Base-by-base conservation (phyloP, 2,113 vertebrate species). In the Ctenodactylus gundi region DNA sequence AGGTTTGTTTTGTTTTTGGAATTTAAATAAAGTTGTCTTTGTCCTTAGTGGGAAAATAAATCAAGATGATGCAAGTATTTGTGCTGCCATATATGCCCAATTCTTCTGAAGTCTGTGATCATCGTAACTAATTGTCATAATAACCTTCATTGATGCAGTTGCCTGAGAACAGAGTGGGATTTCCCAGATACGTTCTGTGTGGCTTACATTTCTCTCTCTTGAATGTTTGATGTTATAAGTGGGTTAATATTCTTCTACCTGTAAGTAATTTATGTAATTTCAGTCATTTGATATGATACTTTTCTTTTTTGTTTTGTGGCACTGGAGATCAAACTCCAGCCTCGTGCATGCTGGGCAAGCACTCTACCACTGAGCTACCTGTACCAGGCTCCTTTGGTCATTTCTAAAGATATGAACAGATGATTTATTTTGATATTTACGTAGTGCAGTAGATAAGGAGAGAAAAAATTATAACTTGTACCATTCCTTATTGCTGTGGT, bases 1-100 rank as follows among this genome's bases (percentile, higher is more conserved):
- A 94, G 49, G 27, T 93, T 92, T 96, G 62, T 94, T 89, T 82
- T 93, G 91, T 88, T 82, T 11, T 73, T n/a, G n/a, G n/a, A 27
- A 93, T 94, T 96, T 87, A 60, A 76, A 46, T 95, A 73, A 93
- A 88, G 57, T 85, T 87, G 34, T 39, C 23, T 84, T 90, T 17
- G 14, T 73, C 81, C 87, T 27, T 46, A 13, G 57, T 67, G 93
- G 36, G 77, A 55, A 94, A 93, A 82, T 55, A 90, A 77, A 68
- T 51, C 8, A 21, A 60, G 17, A 55, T 93, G 90, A 39, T 94
- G 91, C 72, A 73, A 84, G 25, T 83, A 10, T 95, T 95, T 95
- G 58, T 83, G 0, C 27, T 90, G 55, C 23, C 9, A n/a, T 65
- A 80, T 86, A 75, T 51, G 94, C 31, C 39, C 91, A 73, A 68